Conservation (phyloP, 37 sponge, comb jelly and placozoan species). For the Aplysina aerophoba region DNA sequence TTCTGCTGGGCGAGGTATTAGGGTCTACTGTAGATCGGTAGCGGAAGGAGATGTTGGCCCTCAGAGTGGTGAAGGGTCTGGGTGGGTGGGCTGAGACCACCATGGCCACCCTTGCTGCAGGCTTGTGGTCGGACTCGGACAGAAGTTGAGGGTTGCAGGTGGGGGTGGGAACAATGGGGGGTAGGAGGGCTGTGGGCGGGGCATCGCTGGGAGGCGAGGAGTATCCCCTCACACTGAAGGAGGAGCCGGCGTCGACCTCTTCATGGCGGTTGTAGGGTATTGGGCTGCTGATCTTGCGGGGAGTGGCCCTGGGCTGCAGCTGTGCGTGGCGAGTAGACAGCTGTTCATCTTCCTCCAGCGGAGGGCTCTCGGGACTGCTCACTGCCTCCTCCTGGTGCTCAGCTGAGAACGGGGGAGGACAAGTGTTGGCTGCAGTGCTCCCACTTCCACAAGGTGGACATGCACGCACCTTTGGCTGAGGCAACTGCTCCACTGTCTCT, state of each 20-base stretch:
- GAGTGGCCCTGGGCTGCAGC: not conserved
- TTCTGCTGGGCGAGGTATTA: not conserved
- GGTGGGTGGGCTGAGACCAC: not conserved
- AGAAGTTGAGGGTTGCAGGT: not conserved
- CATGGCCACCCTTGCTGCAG: not conserved
- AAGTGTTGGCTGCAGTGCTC: too few relatives aligned
- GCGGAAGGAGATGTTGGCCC: not conserved
- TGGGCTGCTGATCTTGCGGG: constrained; percentile 4
- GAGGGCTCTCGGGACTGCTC: not conserved
- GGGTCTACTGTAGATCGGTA: not conserved
- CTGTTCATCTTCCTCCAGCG: not conserved
- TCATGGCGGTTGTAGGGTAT: constrained; percentile 5
- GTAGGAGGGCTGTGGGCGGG: not conserved
- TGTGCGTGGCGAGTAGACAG: not conserved
- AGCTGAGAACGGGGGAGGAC: too few relatives aligned
- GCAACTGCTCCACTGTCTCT: not conserved
- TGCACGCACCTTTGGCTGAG: not conserved
- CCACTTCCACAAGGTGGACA: too few relatives aligned
- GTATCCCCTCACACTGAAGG: constrained; percentile 5
- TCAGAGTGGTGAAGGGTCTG: not conserved
- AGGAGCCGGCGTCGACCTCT: not conserved
- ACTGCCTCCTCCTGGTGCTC: too few relatives aligned
- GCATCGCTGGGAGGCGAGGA: not conserved
- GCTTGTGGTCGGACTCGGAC: not conserved
- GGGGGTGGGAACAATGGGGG: not conserved